Conservation (phyloP, 2,797 vertebrate genomes). For the Sebastes alutus region DNA sequence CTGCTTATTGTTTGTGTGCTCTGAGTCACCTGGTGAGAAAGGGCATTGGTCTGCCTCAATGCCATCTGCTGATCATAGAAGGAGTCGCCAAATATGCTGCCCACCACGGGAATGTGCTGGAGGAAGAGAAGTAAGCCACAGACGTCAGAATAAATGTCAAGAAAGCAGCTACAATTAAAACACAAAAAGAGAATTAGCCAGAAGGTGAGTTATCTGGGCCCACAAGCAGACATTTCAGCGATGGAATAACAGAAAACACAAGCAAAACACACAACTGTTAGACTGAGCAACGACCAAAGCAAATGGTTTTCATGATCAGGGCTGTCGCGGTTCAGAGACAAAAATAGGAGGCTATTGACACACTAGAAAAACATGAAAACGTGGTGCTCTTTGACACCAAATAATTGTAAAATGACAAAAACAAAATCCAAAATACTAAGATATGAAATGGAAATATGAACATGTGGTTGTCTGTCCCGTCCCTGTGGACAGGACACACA, state of each 20-base stretch:
- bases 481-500: background rate
- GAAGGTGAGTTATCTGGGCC: background rate
- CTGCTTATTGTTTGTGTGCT: background rate
- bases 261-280: conserved; percentile 51
- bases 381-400: background rate
- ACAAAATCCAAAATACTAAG: background rate
- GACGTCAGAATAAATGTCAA: background rate
- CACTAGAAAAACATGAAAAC: background rate
- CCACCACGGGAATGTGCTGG: conserved; percentile 94
- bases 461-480: background rate
- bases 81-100: conserved; percentile 95
- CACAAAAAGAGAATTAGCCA: background rate
- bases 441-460: background rate
- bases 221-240: conserved; percentile 49
- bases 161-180: background rate
- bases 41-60: conserved; percentile 94
- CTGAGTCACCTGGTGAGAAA: conserved; percentile 95
- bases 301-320: conserved; percentile 43
- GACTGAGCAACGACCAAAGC: conserved; percentile 56
- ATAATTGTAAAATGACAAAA: background rate
- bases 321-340: conserved; percentile 23
- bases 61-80: conserved; percentile 98
- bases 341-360: background rate
- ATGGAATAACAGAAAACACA: conserved; percentile 48
- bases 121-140: conserved; percentile 48